phyloP scores from a whole-genome alignment of 2,113 vertebrate genomes.

The Nerophis lumbriciformis region DNA sequence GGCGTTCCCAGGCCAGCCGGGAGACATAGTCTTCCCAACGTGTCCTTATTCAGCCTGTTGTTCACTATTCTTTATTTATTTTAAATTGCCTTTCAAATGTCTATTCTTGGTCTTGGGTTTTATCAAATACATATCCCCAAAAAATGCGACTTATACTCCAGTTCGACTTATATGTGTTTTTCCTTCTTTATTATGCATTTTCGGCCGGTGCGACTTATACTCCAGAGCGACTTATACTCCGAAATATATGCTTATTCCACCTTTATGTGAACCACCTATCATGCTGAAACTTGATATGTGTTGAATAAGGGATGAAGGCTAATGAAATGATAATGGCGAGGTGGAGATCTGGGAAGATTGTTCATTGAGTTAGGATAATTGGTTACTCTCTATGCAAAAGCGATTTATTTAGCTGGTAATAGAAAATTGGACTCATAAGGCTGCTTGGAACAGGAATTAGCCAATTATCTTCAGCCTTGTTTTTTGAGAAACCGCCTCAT shows the following conservation, averaged over 20 bases:
- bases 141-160: no score
- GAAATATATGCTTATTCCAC: not conserved
- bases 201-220: not conserved
- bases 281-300: slow-evolving; percentile 26
- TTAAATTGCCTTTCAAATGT: no score
- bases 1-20: no score
- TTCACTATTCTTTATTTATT: no score
- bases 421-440: not conserved
- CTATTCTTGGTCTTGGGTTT: no score
- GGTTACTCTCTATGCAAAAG: slow-evolving; percentile 20
- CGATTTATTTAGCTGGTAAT: slow-evolving; percentile 29
- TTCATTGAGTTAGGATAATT: slow-evolving; percentile 23
- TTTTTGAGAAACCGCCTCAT: slow-evolving; percentile 3
- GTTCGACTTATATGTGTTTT: no score
- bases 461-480: not conserved
- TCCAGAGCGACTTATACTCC: not conserved
- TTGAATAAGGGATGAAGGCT: slow-evolving; percentile 26
- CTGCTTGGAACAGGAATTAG: slow-evolving; percentile 27
- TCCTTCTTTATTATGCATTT: not conserved
- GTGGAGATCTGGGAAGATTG: slow-evolving; percentile 32
- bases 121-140: no score
- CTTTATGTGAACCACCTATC: not conserved
- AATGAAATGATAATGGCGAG: slow-evolving; percentile 59
- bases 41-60: no score
- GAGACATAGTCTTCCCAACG: no score